Percentiles rank a stretch among this genome's conserved stretches.
Conservation (phyloP, 2,888 invertebrate species). For the Ectropis crepuscularia region DNA sequence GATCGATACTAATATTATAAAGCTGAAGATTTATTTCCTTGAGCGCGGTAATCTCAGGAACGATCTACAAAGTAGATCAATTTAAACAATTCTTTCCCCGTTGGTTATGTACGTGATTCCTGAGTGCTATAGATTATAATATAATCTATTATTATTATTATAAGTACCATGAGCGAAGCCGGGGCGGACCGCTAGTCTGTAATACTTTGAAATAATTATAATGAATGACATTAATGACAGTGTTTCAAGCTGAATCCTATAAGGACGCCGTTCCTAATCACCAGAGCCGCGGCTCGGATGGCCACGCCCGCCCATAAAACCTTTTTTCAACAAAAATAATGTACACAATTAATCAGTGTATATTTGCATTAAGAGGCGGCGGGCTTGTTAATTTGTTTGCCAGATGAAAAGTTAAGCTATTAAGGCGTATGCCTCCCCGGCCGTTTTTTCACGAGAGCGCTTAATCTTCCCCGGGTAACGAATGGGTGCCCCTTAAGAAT, state of each 20-base stretch:
- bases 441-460: constrained; percentile 63
- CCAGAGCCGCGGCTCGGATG: constrained; percentile 6
- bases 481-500: constrained; percentile 70
- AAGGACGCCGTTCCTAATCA: constrained; percentile 13
- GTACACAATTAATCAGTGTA: constrained; percentile 70
- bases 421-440: constrained; percentile 65
- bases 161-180: no score
- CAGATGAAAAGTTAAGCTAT: constrained; percentile 84
- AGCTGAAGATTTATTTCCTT: no score
- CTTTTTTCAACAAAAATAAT: constrained; percentile 52
- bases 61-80: no score
- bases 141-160: no score
- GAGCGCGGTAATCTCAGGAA: no score
- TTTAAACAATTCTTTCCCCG: no score
- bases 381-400: constrained; percentile 75
- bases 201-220: no score
- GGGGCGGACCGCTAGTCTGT: no score
- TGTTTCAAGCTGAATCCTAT: neutral
- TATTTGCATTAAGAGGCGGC: constrained; percentile 67
- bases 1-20: no score
- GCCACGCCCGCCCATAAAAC: constrained; percentile 25
- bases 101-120: no score
- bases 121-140: no score
- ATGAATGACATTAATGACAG: neutral
- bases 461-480: constrained; percentile 61